Evolutionary conservation across 2,797 vertebrate genomes (phyloP), one percentile per base, ranked within the genome.

Genomic region (Kryptolebias ocellatus): DNA sequence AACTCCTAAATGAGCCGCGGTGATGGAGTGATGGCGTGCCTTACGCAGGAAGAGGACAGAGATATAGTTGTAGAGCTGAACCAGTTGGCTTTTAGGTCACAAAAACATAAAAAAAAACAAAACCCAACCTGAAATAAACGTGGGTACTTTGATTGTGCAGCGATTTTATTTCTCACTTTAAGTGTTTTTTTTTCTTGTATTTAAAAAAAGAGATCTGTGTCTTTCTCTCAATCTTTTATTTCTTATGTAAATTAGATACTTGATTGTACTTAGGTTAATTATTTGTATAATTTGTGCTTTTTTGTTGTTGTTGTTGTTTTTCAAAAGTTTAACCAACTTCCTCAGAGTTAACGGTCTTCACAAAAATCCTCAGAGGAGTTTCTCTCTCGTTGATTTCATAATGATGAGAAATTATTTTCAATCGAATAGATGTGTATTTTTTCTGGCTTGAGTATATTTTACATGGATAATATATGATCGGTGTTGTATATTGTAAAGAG

Each of bases 401-500:
- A 53, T 60, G 67, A 87, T 73, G 20, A 84, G 60, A 65, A 76
- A 53, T 79, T 86, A 91, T 91, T 92, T 90, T 91, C 62, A 74
- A 69, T 70, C 79, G 73, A 85, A 84, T 74, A 89, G 83, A 90
- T 2, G 29, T 83, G 83, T 92, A 90, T 92, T 90, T 93, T 91
- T 90, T 70, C 89, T 79, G 85, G 82, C 85, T 81, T 76, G 79
- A 89, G 62, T 90, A 81, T 91, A 92, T 92, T 92, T 91, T 89
- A 85, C 89, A 88, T 87, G 72, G 65, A 90, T 86, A 87, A 87
- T 87, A 86, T 90, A 89, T 89, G 62, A 88, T 82, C 10, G 72
- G 60, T 89, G 81, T 80, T 81, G 55, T 80, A 69, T 75, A 76
- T 80, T 74, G 67, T 70, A 54, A 64, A 73, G 65, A 57, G 58